Conservation (phyloP, 2,113 vertebrate species). For the Phrynocephalus versicolor region DNA sequence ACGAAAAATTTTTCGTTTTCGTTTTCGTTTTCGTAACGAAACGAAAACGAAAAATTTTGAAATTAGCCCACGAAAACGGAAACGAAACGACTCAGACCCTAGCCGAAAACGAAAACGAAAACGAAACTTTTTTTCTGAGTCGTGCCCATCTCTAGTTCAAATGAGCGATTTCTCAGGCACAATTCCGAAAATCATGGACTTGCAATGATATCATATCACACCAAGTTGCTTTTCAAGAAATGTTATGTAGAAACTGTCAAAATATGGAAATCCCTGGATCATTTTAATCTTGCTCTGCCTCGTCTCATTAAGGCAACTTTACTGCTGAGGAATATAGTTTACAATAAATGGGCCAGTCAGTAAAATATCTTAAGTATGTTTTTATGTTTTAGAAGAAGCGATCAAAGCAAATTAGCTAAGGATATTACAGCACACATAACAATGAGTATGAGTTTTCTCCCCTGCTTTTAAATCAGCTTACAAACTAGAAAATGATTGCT, state of each 20-base stretch:
- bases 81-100: no score
- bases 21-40: no score
- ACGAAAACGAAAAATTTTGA: no score
- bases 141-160: no score
- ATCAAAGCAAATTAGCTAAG: conserved; percentile 17
- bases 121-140: no score
- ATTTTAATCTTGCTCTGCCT: conserved; percentile 33
- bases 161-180: conserved; percentile 59
- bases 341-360: conserved; percentile 18
- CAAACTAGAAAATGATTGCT: conserved; percentile 35
- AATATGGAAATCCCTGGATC: conserved; percentile 44
- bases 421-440: not conserved
- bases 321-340: conserved; percentile 25
- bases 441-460: conserved; percentile 27
- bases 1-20: no score
- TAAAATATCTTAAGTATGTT: conserved; percentile 20
- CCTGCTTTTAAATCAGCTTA: not conserved
- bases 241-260: conserved; percentile 52
- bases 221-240: conserved; percentile 38
- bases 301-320: conserved; percentile 21
- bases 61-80: no score
- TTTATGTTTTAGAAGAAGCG: conserved; percentile 29
- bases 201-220: conserved; percentile 53
- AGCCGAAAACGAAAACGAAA: no score
- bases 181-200: conserved; percentile 46